Evolutionary conservation across 2,888 invertebrate species (phyloP), one percentile per base, ranked within the genome.

Genomic region (Agrilus cyanescens): DNA sequence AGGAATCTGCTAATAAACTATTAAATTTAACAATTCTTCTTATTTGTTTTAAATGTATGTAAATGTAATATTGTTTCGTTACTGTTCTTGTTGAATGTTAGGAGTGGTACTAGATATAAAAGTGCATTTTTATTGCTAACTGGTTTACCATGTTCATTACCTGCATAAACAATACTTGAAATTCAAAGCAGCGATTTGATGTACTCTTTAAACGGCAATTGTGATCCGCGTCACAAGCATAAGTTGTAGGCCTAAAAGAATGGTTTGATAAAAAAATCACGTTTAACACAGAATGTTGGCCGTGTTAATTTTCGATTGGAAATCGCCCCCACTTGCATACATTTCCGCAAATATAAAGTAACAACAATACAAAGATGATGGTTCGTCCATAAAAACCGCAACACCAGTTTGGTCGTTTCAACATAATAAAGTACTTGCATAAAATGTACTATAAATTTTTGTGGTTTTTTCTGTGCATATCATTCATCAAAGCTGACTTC

Each of bases 251-350:
- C 25, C 25, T 25, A 25, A 25, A 25, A 4, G 25, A 25, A 25
- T 25, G 4, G 4, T 3, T 25, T 25, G 67, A 69, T 69, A 63
- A 51, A 49, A 58, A 67, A 42, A 45, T 46, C 63, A 63, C 62
- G 63, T 56, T 51, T 50, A 53, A 52, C 57, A 56, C 48, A 52
- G 60, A 56, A 62, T 62, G 54, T 25, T 25, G 25, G 25, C 25
- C 25, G 45, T 41, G 50, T 49, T 60, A 58, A 57, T 56, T 58
- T 56, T 57, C 57, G 55, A 48, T 50, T 51, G 49, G 46, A 50
- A 35, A 49, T 46, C 44, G 52, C 56, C 56, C 55, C 49, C 55
- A 53, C 34, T 45, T 30, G 37, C 13, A 40, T 33, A 44, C 38
- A 46, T 43, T 43, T 40, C 49, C 25, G 25, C 25, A 25, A 47